Conservation (phyloP, 1,140 invertebrate species). For the Bombus pascuorum region DNA sequence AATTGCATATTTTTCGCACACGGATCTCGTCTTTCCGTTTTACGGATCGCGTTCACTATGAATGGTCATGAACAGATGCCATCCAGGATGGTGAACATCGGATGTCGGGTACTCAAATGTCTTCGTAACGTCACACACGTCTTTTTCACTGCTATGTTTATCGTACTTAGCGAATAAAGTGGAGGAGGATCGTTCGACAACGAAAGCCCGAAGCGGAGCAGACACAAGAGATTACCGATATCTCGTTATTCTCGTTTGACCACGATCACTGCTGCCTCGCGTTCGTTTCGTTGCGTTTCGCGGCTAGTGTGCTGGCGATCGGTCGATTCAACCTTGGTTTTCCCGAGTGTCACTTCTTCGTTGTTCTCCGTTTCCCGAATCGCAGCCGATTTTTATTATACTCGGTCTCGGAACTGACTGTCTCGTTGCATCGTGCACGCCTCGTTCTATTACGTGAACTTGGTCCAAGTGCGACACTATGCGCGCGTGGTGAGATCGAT, state of each 20-base stretch:
- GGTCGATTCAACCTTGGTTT: neutral
- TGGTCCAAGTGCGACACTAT: constrained; percentile 1
- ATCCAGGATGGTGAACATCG: neutral
- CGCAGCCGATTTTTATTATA: neutral
- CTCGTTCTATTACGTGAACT: neutral
- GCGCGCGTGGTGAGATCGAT: neutral
- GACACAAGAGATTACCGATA: constrained; percentile 25
- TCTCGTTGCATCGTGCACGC: too few relatives aligned
- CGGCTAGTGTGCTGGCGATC: neutral
- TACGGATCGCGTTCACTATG: too few relatives aligned
- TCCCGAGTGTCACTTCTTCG: neutral
- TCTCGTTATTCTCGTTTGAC: constrained; percentile 29
- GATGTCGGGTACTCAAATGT: neutral
- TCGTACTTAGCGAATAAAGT: neutral
- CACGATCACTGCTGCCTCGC: constrained; percentile 9
- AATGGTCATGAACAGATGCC: neutral
- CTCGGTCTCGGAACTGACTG: neutral
- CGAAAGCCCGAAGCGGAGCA: neutral
- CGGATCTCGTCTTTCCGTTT: neutral
- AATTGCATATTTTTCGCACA: neutral
- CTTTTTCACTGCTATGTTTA: neutral
- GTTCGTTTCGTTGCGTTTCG: constrained; percentile 3
- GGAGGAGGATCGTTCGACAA: neutral
- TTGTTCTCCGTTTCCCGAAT: too few relatives aligned
- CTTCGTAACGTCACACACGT: too few relatives aligned